A percentile compares a stretch with the other conserved stretches of the same genome.
phyloP scores from a whole-genome alignment of 1,140 invertebrate genomes.

The Drosophila sturtevanti region DNA sequence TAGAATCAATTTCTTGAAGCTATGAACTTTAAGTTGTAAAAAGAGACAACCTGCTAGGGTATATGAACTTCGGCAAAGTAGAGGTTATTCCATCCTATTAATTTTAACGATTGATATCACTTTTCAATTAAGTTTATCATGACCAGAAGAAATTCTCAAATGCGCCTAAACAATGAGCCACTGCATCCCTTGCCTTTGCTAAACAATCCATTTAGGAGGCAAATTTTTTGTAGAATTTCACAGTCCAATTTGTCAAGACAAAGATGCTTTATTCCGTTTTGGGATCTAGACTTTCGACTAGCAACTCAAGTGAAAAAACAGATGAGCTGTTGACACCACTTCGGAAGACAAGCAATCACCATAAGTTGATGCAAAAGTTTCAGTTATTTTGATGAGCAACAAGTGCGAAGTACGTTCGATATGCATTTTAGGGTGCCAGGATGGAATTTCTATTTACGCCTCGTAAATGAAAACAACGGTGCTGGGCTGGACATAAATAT shows the following conservation, averaged over 20 bases:
- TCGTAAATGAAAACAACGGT: slow-evolving; percentile 78
- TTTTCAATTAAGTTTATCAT: not conserved
- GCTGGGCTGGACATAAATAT: too few relatives aligned
- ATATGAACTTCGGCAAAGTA: too few relatives aligned
- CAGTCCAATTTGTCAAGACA: slow-evolving; percentile 75
- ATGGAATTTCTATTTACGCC: slow-evolving; percentile 48
- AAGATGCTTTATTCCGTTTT: slow-evolving; percentile 65
- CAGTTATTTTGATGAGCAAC: slow-evolving; percentile 72
- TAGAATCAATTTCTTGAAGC: too few relatives aligned
- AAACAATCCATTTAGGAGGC: not conserved
- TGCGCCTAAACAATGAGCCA: not conserved
- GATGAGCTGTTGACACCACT: slow-evolving; percentile 75
- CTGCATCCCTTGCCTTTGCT: too few relatives aligned
- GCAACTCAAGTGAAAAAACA: slow-evolving; percentile 60
- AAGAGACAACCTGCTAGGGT: too few relatives aligned
- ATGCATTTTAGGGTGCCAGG: slow-evolving; percentile 21
- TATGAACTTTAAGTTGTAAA: too few relatives aligned
- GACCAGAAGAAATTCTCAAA: slow-evolving; percentile 1
- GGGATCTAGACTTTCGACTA: slow-evolving; percentile 35
- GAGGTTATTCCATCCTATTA: too few relatives aligned
- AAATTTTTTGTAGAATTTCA: slow-evolving; percentile 53
- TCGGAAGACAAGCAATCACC: slow-evolving; percentile 62
- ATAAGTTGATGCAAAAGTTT: slow-evolving; percentile 74
- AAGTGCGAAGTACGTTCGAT: slow-evolving; percentile 64
- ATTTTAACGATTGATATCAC: too few relatives aligned